Conservation (phyloP, 2,888 invertebrate genomes). For the Eilema caniola region DNA sequence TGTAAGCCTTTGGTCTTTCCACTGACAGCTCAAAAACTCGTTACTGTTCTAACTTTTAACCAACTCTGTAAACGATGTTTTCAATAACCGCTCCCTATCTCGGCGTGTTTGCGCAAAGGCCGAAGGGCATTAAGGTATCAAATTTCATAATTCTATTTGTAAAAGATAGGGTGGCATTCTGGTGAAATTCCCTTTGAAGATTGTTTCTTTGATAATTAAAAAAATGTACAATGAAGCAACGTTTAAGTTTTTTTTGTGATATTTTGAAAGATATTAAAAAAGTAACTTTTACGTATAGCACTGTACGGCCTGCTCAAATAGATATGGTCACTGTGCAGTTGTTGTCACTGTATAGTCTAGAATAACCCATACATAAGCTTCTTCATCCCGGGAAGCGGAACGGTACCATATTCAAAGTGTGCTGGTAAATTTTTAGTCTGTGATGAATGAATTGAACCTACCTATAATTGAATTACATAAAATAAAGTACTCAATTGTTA, state of each 20-base stretch:
- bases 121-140: conserved; percentile 16
- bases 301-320: no score
- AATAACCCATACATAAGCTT: no score
- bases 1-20: no score
- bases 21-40: no score
- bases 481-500: conserved; percentile 1
- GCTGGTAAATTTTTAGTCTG: no score
- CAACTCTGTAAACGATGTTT: conserved; percentile 5
- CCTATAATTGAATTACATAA: not conserved
- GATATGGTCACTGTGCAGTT: no score
- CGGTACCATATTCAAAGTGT: no score
- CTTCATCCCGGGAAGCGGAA: no score
- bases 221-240: no score
- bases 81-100: conserved; percentile 8
- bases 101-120: conserved; percentile 14
- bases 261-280: not conserved
- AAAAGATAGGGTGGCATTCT: conserved; percentile 10
- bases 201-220: not conserved
- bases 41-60: no score
- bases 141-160: conserved; percentile 16
- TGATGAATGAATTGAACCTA: not conserved
- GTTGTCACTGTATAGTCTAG: no score
- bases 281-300: no score
- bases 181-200: conserved; percentile 3
- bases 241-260: not conserved